These are phyloP conservation scores for Pygocentrus nattereri DNA, from an alignment of 2,797 vertebrate species.

Conservation along the genomic window DNA sequence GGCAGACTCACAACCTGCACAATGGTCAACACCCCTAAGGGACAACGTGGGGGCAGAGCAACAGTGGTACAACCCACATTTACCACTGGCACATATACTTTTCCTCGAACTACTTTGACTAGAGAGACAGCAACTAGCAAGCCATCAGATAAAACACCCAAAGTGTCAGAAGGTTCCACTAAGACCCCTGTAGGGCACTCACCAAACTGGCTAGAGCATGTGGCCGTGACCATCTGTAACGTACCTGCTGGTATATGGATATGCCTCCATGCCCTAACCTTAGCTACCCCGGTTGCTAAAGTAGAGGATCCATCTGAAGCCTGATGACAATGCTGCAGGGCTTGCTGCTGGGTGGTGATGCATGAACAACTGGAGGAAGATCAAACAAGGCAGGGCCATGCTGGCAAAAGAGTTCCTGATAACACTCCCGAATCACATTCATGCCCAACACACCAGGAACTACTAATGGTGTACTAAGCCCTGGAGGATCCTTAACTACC, in stretches of 20 bases:
- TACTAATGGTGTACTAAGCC: background rate
- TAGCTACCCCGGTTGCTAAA: background rate
- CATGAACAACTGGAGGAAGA: slow-evolving; percentile 7
- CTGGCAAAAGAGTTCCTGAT: slow-evolving; percentile 21
- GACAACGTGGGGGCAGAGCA: slow-evolving; percentile 4
- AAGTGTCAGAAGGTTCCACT: background rate
- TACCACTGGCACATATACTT: background rate
- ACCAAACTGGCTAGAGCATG: too few relatives aligned
- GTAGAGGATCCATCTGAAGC: background rate
- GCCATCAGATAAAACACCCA: slow-evolving; percentile 6
- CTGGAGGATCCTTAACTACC: too few relatives aligned
- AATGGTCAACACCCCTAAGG: background rate
- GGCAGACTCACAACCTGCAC: slow-evolving; percentile 25
- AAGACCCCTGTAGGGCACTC: background rate
- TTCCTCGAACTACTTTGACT: background rate
- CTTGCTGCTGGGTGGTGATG: background rate
- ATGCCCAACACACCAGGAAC: slow-evolving; percentile 38
- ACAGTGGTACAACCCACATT: background rate
- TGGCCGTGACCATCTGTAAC: slow-evolving; percentile 13
- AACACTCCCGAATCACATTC: slow-evolving; percentile 36
- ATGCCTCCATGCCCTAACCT: slow-evolving; percentile 3
- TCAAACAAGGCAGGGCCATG: slow-evolving; percentile 24
- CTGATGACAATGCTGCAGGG: too few relatives aligned
- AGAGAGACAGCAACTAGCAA: background rate
- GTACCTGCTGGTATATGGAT: slow-evolving; percentile 15